A percentile compares a stretch with the other conserved stretches of the same genome.
Conservation (phyloP, 2,113 vertebrate genomes). For the Mastomys natalensis region DNA sequence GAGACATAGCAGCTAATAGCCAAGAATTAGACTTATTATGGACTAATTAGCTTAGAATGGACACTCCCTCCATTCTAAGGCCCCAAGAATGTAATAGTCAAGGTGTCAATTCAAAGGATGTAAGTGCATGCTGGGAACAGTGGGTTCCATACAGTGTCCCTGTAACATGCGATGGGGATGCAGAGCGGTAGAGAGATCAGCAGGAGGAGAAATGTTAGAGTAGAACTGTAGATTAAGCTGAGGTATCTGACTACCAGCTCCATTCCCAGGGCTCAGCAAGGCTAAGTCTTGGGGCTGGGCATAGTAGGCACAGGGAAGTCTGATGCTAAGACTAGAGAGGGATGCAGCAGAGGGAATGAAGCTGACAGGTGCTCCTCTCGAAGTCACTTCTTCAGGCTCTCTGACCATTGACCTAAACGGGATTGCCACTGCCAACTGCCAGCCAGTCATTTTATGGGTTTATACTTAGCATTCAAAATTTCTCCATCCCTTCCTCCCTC, state of each 20-base stretch:
- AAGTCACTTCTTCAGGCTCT: not conserved
- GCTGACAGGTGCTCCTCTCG: not conserved
- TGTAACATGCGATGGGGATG: rapidly evolving
- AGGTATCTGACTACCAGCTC: too few species aligned
- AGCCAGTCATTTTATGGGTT: not conserved
- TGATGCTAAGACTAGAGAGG: not conserved
- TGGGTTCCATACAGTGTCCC: not conserved
- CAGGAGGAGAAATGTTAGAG: not conserved
- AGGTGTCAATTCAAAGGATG: too few species aligned
- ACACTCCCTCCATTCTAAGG: not conserved
- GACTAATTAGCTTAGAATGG: too few species aligned
- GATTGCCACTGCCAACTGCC: not conserved
- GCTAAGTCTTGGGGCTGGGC: not conserved
- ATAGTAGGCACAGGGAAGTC: not conserved
- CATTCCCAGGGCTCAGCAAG: not conserved
- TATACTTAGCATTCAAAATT: not conserved
- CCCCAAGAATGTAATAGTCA: not conserved
- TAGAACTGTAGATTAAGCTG: not conserved
- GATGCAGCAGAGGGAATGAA: not conserved
- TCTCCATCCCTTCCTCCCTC: not conserved
- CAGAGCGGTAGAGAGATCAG: not conserved
- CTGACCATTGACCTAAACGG: not conserved
- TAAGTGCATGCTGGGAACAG: rapidly evolving
- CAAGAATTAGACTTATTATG: too few species aligned
- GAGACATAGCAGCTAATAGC: not conserved